A percentile compares a stretch with the other conserved stretches of the same genome.
These are phyloP conservation scores for Melanophora roralis DNA, from an alignment of 2,888 invertebrate genomes.

Conservation along the genomic window DNA sequence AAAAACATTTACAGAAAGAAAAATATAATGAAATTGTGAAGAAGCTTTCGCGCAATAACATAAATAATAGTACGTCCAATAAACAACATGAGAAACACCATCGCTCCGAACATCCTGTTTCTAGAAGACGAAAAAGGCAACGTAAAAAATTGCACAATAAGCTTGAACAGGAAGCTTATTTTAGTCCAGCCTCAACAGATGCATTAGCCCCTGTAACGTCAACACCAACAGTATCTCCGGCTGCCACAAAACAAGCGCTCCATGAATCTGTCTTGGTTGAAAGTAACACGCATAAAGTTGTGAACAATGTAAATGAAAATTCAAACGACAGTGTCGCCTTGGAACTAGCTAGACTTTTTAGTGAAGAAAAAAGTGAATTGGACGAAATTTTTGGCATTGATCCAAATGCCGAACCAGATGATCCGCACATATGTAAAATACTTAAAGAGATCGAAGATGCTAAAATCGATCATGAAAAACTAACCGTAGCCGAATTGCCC, in stretches of 20 bases:
- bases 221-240: background rate
- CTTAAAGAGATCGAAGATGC: conserved; percentile 68
- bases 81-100: background rate
- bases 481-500: background rate
- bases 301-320: conserved; percentile 35
- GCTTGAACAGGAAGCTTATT: background rate
- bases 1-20: conserved; percentile 66
- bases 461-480: conserved; percentile 49
- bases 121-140: background rate
- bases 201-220: background rate
- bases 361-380: conserved; percentile 68
- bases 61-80: background rate
- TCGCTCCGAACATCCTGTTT: background rate
- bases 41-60: background rate
- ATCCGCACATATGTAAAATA: conserved; percentile 68
- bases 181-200: conserved; percentile 23
- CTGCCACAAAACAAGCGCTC: background rate
- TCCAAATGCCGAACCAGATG: conserved; percentile 64
- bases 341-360: conserved; percentile 71
- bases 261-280: background rate
- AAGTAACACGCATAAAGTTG: background rate
- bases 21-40: conserved; percentile 18
- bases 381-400: conserved; percentile 73
- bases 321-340: conserved; percentile 64
- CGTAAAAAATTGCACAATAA: background rate